Percentiles rank a stretch among this genome's conserved stretches.
These are phyloP conservation scores for Drosophila suboccidentalis DNA, from an alignment of 2,888 invertebrate genomes.

Conservation along the genomic window DNA sequence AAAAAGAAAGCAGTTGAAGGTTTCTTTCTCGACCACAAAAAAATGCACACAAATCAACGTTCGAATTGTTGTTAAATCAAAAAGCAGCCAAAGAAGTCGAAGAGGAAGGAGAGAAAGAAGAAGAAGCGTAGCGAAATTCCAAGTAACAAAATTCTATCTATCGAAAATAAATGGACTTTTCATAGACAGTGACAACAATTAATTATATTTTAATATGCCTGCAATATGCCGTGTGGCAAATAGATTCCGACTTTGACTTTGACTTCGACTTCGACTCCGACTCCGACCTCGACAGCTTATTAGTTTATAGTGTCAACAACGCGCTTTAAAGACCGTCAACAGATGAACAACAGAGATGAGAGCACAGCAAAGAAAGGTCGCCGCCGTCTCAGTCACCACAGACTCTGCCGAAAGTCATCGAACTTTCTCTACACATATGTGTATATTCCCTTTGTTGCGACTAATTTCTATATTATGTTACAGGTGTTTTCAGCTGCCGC, in stretches of 20 bases:
- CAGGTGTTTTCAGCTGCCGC: constrained; percentile 52
- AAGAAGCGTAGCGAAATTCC: constrained; percentile 59
- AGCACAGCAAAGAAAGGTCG: constrained; percentile 64
- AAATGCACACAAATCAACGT: constrained; percentile 78
- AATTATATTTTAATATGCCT: constrained; percentile 78
- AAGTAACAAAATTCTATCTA: constrained; percentile 37
- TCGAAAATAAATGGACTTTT: constrained; percentile 72
- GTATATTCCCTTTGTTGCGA: constrained; percentile 49
- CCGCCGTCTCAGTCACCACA: constrained; percentile 24
- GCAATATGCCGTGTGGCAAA: constrained; percentile 39
- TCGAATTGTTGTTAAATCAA: constrained; percentile 65
- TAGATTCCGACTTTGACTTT: constrained; percentile 6
- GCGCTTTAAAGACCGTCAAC: constrained; percentile 57
- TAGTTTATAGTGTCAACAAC: constrained; percentile 79
- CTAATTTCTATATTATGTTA: constrained; percentile 76
- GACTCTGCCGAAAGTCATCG: constrained; percentile 68
- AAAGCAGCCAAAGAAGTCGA: constrained; percentile 38
- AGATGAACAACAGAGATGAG: constrained; percentile 13
- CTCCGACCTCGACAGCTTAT: constrained; percentile 57
- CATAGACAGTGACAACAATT: constrained; percentile 79
- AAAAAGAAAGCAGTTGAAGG: constrained; percentile 71
- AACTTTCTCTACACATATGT: constrained; percentile 67
- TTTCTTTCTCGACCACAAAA: constrained; percentile 53
- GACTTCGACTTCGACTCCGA: neutral
- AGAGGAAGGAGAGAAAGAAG: constrained; percentile 22